Evolutionary conservation across 2,113 vertebrate genomes (phyloP), one percentile per base, ranked within the genome.

Genomic region (Brevimyrus niger): DNA sequence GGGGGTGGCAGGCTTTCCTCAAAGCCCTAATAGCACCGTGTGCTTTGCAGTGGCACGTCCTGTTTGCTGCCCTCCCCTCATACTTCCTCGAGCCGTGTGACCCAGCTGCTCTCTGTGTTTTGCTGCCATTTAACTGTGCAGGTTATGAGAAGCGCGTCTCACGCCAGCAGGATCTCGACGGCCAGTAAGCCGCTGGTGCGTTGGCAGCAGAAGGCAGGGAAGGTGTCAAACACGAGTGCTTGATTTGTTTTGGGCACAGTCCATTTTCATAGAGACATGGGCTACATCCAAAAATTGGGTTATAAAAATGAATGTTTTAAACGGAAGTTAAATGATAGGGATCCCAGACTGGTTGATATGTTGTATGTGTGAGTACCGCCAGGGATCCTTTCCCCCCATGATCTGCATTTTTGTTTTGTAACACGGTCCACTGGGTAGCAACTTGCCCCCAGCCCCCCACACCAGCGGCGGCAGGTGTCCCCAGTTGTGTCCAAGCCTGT

Each of bases 401-500:
- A 35, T 92, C 83, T 89, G 88, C 4, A 61, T 48, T 0, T 50
- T 21, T 21, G 5, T 21, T 38, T 58, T 87, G 47, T 13, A 35
- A 76, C 89, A 73, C 50, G 91, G 31, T 87, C 51, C 27, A 91
- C 86, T 91, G 85, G 86, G 0, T 95, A 99, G 98, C 97, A 98
- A 94, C 95, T 99, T 93, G 97, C 97, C 92, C 98, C 98, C 91
- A 99, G 97, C 91, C 97, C 98, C 88, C 97, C 97, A 89, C 96
- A 94, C 90, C 97, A 98, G 89, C 95, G 96, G 91, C 96, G 95
- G 90, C 97, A 97, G 92, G 94, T 94, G 46, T 93, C 96, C 86
- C 96, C 97, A 15, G 94, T 97, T 92, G 97, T 97, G 93, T 98
- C 98, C 90, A 99, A 99, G 92, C 98, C 98, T 0, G 93, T 99